These are phyloP conservation scores for Ctena decussata DNA, from an alignment of 2,888 invertebrate genomes.

Conservation along the genomic window DNA sequence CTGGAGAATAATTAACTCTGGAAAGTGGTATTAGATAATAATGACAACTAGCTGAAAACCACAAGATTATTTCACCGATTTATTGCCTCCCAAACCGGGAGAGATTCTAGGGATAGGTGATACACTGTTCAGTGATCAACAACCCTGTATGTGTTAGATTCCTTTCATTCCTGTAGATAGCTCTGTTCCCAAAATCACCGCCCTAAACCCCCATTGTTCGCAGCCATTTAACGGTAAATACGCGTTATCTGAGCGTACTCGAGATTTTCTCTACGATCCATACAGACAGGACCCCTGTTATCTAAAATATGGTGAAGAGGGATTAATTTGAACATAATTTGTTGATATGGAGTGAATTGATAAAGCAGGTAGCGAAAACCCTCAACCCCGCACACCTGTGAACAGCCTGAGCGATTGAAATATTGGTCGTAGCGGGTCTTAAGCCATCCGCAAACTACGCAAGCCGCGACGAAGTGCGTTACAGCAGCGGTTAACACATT, in stretches of 20 bases:
- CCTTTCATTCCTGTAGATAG: slow-evolving; percentile 1
- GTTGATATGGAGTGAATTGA: slow-evolving; percentile 70
- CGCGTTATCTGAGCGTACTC: not conserved
- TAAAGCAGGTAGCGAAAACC: slow-evolving; percentile 48
- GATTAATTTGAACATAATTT: slow-evolving; percentile 72
- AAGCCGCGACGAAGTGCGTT: too few species aligned
- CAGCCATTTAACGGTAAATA: not conserved
- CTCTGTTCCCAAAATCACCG: not conserved
- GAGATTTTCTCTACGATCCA: not conserved
- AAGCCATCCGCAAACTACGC: too few species aligned
- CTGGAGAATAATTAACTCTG: too few species aligned
- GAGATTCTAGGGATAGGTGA: too few species aligned
- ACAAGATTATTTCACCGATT: too few species aligned
- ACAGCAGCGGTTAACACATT: too few species aligned
- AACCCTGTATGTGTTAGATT: slow-evolving; percentile 14
- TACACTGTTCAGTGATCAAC: not conserved
- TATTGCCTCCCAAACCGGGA: too few species aligned
- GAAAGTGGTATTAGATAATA: too few species aligned
- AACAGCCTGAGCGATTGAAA: too few species aligned
- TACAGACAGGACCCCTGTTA: slow-evolving; percentile 20
- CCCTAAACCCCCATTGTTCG: not conserved
- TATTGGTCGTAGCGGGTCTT: too few species aligned
- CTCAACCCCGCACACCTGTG: not conserved
- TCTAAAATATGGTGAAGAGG: slow-evolving; percentile 53
- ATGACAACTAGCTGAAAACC: too few species aligned